A percentile compares a stretch with the other conserved stretches of the same genome.
phyloP scores from a whole-genome alignment of 2,113 vertebrate genomes.

The Microtus richardsoni region DNA sequence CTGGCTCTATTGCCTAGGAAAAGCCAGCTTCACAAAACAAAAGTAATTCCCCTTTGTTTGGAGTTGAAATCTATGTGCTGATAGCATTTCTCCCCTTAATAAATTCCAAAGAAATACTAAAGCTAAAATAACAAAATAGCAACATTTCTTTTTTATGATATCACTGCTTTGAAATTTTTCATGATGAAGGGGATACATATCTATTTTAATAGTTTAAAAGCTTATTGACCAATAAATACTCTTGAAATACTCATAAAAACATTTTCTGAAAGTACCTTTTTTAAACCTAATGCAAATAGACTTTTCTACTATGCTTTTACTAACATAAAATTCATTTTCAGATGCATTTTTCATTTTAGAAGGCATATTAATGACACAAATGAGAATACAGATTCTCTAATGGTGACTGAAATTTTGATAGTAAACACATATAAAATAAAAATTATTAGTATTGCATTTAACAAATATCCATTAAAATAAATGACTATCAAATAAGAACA shows the following conservation, averaged over 20 bases:
- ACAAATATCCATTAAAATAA: constrained; percentile 16
- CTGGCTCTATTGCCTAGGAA: constrained; percentile 62
- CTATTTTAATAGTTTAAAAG: not conserved
- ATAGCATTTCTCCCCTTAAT: not conserved
- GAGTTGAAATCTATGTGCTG: constrained; percentile 4
- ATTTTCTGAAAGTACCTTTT: constrained; percentile 30
- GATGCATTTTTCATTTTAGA: constrained; percentile 4
- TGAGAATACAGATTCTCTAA: not conserved
- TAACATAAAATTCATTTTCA: constrained; percentile 20
- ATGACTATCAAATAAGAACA: not conserved
- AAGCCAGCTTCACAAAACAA: constrained; percentile 45
- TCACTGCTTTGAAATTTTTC: constrained; percentile 17
- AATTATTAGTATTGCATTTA: not conserved
- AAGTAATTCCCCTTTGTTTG: constrained; percentile 51
- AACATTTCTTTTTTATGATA: constrained; percentile 56
- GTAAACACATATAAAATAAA: not conserved
- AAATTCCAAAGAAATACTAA: constrained; percentile 58
- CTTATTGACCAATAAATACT: not conserved
- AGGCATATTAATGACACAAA: not conserved
- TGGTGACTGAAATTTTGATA: constrained; percentile 21
- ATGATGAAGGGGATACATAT: not conserved
- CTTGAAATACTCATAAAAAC: constrained; percentile 36
- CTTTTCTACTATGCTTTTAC: constrained; percentile 4
- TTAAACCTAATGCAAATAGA: not conserved
- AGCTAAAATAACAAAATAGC: constrained; percentile 34